Evolutionary conservation across 2,888 invertebrate species (phyloP), one percentile per base, ranked within the genome.

Genomic region (Pseudanteris insignis): DNA sequence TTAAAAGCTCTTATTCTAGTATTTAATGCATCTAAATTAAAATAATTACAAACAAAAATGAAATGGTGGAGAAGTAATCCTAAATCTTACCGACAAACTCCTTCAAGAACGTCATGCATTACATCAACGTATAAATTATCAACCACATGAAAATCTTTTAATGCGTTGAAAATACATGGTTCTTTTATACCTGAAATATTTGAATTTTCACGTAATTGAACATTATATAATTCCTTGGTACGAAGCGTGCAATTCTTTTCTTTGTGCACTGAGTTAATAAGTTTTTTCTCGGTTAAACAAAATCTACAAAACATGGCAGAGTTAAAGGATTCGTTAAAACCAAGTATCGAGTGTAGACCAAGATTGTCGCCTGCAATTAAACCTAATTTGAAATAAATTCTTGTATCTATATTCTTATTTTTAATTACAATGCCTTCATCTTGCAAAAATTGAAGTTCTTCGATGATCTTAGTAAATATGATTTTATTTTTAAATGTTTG

Each of bases 81-180:
- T 25, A 70, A 38, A 58, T 69, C 70, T 24, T 48, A 57, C 7
- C 32, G 40, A 9, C 66, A 43, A 34, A 69, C 47, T 9, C 70
- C 67, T 65, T 30, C 30, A 4, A 69, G 66, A 1, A 36, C 36
- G 12, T 36, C 36, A 8, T 36, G 24, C 36, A 36, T 36, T 1
- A 34, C 69, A 18, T 70, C 7, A 2, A 30, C 36, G 47, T 60
- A 38, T 30, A 65, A 66, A 38, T 44, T 18, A 6, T 30, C 30
- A 12, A 4, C 4, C 2, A 30, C 12, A 12, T 30, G 30, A 11
- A 34, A 34, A n/a, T 9, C 48, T 32, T 11, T 18, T 10, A 64
- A 11, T 4, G 28, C 37, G 24, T 61, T 24, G 13, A 60, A 67
- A 11, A 62, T 32, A 41, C 61, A 64, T 5, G 28, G n/a, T 14